phyloP scores from a whole-genome alignment of 2,888 invertebrate genomes.

The Podabrus alpinus region DNA sequence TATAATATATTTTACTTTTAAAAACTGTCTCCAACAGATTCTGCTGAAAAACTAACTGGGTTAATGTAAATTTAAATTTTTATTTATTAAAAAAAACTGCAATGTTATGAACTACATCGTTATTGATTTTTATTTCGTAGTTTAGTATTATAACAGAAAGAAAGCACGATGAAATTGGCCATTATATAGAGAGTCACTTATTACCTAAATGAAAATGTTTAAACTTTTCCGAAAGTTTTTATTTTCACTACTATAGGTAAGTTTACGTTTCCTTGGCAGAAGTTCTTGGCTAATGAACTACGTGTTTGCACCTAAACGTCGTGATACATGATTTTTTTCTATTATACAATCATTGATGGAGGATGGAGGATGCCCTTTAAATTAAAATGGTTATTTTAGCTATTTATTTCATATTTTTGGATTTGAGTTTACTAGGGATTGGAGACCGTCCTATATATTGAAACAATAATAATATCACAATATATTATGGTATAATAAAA shows the following conservation, averaged over 20 bases:
- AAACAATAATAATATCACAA: too few species aligned
- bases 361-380: too few species aligned
- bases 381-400: too few species aligned
- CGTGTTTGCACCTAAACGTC: not conserved
- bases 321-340: not conserved
- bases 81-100: slow-evolving; percentile 14
- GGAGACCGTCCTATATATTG: too few species aligned
- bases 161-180: not conserved
- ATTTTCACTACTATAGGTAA: not conserved
- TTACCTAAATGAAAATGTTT: not conserved
- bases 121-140: not conserved
- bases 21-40: slow-evolving; percentile 16
- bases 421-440: too few species aligned
- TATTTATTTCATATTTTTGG: too few species aligned
- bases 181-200: not conserved
- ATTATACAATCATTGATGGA: not conserved
- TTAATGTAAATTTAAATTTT: slow-evolving; percentile 21
- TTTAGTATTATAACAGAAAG: not conserved
- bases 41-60: slow-evolving; percentile 12
- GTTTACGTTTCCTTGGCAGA: not conserved
- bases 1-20: slow-evolving; percentile 23
- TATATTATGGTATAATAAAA: too few species aligned
- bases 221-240: not conserved
- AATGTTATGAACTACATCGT: not conserved
- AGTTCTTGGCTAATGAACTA: not conserved